A percentile compares a stretch with the other conserved stretches of the same genome.
Conservation (phyloP, 2,113 vertebrate genomes). For the Sphyrna mokarran region DNA sequence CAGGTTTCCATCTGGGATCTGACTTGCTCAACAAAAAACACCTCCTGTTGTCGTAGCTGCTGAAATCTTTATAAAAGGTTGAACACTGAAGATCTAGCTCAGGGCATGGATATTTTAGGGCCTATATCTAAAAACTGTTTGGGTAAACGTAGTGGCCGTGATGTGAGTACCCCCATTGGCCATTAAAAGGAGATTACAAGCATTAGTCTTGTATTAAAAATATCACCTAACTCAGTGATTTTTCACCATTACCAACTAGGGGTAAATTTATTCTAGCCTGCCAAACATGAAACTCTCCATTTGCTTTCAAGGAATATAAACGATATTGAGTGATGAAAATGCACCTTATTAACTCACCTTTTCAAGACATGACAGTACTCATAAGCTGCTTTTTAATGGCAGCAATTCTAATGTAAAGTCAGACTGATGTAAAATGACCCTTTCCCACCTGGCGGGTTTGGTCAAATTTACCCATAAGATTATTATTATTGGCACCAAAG, state of each 20-base stretch:
- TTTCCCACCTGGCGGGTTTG: background rate
- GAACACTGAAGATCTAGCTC: background rate
- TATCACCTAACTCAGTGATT: no score
- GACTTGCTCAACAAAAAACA: no score
- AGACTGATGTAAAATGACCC: background rate
- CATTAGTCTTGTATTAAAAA: background rate
- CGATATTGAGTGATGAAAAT: background rate
- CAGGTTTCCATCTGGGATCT: no score
- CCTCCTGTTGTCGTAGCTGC: no score
- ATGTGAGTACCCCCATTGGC: background rate
- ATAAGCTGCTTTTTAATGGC: background rate
- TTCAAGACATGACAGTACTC: background rate
- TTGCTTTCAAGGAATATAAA: background rate
- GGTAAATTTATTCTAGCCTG: background rate
- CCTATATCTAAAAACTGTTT: background rate
- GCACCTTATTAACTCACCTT: background rate
- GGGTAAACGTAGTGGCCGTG: background rate
- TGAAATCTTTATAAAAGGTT: background rate
- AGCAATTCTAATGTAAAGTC: background rate
- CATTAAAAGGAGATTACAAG: background rate
- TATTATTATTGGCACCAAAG: background rate
- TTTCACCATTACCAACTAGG: no score
- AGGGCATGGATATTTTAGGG: no score
- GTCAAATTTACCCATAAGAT: background rate
- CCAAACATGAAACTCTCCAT: background rate